Conservation (phyloP, 2,888 invertebrate genomes). For the Aporophyla nigra region DNA sequence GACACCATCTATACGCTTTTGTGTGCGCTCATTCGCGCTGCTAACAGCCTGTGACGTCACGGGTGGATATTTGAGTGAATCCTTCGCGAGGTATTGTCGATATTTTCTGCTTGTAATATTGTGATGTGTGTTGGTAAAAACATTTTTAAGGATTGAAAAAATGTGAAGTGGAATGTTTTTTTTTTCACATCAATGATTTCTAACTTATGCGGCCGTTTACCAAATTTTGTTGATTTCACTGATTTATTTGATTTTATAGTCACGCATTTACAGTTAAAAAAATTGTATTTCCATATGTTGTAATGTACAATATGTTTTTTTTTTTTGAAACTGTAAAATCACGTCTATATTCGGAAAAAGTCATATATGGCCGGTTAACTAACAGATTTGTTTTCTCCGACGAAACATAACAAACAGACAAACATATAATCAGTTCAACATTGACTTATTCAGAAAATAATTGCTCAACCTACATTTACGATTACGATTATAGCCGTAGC, state of each 20-base stretch:
- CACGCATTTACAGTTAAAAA: no score
- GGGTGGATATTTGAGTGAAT: slow-evolving; percentile 23
- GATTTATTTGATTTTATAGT: no score
- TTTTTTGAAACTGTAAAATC: no score
- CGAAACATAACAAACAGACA: background rate
- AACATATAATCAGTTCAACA: background rate
- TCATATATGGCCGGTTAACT: no score
- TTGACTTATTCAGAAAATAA: background rate
- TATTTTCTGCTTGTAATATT: slow-evolving; percentile 10
- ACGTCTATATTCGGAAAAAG: no score
- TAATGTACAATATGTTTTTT: no score
- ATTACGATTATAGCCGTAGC: no score
- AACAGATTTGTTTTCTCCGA: background rate
- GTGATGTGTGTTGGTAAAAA: background rate
- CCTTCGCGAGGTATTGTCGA: slow-evolving; percentile 14
- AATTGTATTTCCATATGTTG: no score
- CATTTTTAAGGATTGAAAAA: background rate
- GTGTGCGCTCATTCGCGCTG: slow-evolving; percentile 67
- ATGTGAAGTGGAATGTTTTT: background rate
- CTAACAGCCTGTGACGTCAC: slow-evolving; percentile 43
- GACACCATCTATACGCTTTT: slow-evolving; percentile 51
- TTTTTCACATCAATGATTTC: background rate
- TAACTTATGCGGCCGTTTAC: no score
- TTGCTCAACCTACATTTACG: background rate
- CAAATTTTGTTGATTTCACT: no score